Percentiles rank a stretch among this genome's conserved stretches.
Evolutionary conservation across 2,113 vertebrate genomes (phyloP).

Genomic region (Cheirogaleus medius): DNA sequence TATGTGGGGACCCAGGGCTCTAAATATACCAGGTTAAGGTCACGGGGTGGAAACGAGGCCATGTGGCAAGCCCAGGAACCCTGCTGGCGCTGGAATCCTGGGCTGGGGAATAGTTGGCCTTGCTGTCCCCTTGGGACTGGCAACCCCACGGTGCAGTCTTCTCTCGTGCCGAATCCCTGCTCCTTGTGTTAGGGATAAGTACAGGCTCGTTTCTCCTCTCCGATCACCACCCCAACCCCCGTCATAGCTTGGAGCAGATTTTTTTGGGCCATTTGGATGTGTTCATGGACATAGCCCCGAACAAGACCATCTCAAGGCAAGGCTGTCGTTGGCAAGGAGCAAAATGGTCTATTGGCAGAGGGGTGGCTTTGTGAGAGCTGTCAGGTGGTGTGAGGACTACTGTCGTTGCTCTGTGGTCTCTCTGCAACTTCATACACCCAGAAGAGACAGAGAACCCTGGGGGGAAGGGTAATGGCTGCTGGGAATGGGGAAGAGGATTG

Average conservation of each 20-base stretch:
- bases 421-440: neutral
- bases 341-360: neutral
- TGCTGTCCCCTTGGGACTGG: neutral
- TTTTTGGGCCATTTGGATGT: neutral
- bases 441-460: neutral
- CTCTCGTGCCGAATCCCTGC: neutral
- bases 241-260: neutral
- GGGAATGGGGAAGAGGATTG: neutral
- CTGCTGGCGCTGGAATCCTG: neutral
- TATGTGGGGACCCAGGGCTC: constrained; percentile 19
- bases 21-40: constrained; percentile 64
- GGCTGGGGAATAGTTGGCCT: neutral
- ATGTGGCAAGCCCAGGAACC: constrained; percentile 2
- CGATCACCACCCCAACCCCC: neutral
- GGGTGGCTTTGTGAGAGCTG: neutral
- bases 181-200: neutral
- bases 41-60: constrained; percentile 13
- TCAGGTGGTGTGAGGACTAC: neutral
- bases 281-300: neutral
- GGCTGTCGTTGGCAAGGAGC: neutral
- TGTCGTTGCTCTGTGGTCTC: neutral
- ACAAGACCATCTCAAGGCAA: neutral
- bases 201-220: neutral
- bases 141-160: neutral
- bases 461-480: neutral